Conservation (phyloP, 1,140 invertebrate genomes). For the Lutraria rhynchaena region DNA sequence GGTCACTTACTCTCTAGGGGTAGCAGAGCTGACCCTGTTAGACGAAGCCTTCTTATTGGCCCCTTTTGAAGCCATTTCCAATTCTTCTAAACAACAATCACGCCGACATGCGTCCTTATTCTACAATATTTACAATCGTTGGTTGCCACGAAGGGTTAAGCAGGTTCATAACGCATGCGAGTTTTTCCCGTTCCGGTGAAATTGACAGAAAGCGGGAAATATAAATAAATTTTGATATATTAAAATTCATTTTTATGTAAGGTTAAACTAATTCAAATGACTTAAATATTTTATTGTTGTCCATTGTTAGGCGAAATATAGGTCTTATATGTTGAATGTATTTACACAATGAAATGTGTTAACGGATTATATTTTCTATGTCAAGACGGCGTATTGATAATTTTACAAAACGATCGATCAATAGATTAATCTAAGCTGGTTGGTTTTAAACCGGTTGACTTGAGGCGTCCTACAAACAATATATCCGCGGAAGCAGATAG, state of each 20-base stretch:
- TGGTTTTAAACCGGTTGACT: no score
- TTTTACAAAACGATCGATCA: background rate
- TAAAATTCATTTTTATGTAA: background rate
- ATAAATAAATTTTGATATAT: background rate
- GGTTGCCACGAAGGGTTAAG: conserved; percentile 64
- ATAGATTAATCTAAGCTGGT: conserved; percentile 8
- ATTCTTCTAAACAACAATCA: conserved; percentile 25
- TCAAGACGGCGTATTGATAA: background rate
- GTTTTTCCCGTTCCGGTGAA: conserved; percentile 22
- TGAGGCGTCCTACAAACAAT: no score
- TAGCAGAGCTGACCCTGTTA: conserved; percentile 72
- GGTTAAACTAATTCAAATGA: background rate
- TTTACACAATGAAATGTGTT: background rate
- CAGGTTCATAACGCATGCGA: conserved; percentile 63
- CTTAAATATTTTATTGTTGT: no score
- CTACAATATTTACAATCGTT: conserved; percentile 18
- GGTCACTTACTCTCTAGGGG: conserved; percentile 78
- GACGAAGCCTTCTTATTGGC: conserved; percentile 73
- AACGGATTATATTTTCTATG: conserved; percentile 19
- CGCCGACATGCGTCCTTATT: background rate
- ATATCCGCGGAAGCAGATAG: no score
- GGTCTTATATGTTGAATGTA: no score
- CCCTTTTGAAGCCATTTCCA: conserved; percentile 73
- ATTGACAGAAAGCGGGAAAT: conserved; percentile 60
- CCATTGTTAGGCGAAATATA: no score